Conservation (phyloP, 2,797 vertebrate genomes). For the Glyptemys insculpta region DNA sequence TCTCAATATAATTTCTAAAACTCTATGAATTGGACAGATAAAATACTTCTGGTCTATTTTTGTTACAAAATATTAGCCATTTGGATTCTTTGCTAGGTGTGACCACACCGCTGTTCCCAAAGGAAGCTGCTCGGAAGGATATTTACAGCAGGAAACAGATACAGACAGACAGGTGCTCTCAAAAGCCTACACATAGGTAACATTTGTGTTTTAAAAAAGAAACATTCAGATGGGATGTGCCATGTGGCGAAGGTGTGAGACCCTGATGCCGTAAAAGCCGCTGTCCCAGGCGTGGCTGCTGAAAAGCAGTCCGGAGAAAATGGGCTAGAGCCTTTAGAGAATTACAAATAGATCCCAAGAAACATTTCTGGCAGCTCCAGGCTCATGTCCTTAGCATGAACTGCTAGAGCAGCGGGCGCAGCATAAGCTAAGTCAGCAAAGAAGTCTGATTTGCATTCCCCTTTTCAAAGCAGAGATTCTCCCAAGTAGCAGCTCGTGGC, state of each 20-base stretch:
- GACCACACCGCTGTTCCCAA: slow-evolving; percentile 75
- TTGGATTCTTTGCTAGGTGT: slow-evolving; percentile 80
- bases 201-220: slow-evolving; percentile 48
- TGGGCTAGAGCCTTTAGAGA: not conserved
- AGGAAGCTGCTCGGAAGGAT: slow-evolving; percentile 72
- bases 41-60: slow-evolving; percentile 86
- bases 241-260: slow-evolving; percentile 26
- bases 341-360: slow-evolving; percentile 50
- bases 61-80: slow-evolving; percentile 87
- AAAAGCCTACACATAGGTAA: slow-evolving; percentile 74
- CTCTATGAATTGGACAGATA: slow-evolving; percentile 87
- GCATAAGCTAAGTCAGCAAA: slow-evolving; percentile 36
- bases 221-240: slow-evolving; percentile 69
- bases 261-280: slow-evolving; percentile 62
- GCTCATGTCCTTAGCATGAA: slow-evolving; percentile 42
- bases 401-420: not conserved
- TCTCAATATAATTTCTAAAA: slow-evolving; percentile 89
- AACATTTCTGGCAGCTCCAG: slow-evolving; percentile 46
- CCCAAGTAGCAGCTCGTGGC: slow-evolving; percentile 43
- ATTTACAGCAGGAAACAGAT: slow-evolving; percentile 72
- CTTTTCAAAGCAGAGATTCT: slow-evolving; percentile 52
- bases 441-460: not conserved
- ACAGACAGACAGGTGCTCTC: slow-evolving; percentile 72
- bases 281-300: slow-evolving; percentile 53
- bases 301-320: slow-evolving; percentile 29